Percentiles rank a stretch among this genome's conserved stretches.
Conservation (phyloP, 2,113 vertebrate genomes). For the Alosa alosa region DNA sequence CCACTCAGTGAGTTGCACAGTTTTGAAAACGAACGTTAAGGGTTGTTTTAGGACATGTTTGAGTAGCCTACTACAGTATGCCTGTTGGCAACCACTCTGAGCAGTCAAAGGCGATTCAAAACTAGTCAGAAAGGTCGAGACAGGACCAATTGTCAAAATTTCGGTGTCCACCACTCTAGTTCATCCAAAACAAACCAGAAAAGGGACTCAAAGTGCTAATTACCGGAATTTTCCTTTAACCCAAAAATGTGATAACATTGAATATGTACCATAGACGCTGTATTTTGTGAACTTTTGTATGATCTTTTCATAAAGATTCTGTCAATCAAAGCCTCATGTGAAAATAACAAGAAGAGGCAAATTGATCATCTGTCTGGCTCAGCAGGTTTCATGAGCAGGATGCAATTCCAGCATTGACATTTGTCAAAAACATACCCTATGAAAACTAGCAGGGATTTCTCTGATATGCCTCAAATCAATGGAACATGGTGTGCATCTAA, state of each 20-base stretch:
- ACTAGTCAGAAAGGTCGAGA: too few relatives aligned
- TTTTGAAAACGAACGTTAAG: too few relatives aligned
- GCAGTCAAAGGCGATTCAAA: too few relatives aligned
- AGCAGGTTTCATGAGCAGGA: neutral
- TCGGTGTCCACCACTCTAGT: too few relatives aligned
- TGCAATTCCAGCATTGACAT: neutral
- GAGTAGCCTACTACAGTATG: too few relatives aligned
- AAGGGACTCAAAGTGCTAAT: too few relatives aligned
- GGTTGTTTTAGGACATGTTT: too few relatives aligned
- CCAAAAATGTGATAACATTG: neutral
- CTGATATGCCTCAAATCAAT: neutral
- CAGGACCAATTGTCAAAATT: too few relatives aligned
- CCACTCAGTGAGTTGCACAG: too few relatives aligned
- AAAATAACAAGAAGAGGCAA: neutral
- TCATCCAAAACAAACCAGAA: too few relatives aligned
- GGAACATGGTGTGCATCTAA: neutral
- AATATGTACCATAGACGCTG: neutral
- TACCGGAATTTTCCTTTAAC: too few relatives aligned
- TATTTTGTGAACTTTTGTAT: neutral
- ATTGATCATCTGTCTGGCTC: neutral
- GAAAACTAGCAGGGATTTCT: neutral
- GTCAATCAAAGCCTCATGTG: neutral
- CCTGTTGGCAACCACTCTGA: too few relatives aligned
- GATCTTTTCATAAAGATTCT: neutral
- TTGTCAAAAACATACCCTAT: neutral